Conservation (phyloP, 2,113 vertebrate species). For the Callopanchax toddi region DNA sequence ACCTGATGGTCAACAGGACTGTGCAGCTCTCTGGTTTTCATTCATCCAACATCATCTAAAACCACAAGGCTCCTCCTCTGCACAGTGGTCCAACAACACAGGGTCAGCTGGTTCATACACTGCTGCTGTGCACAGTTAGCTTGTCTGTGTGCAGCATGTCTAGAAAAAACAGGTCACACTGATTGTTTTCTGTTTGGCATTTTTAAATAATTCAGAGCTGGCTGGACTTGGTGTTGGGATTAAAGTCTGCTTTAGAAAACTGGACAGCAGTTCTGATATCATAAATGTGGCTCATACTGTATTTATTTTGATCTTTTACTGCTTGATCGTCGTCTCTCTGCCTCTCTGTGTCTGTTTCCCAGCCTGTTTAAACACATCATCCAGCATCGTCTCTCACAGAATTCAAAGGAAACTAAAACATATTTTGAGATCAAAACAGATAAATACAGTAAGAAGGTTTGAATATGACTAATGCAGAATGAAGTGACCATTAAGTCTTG, state of each 20-base stretch:
- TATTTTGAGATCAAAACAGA: not conserved
- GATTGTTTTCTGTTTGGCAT: not conserved
- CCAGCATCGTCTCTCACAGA: too few species aligned
- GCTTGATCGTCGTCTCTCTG: too few species aligned
- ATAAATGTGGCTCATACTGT: not conserved
- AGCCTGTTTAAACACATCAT: too few species aligned
- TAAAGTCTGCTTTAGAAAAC: too few species aligned
- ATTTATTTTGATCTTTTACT: too few species aligned
- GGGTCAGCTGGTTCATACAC: slow-evolving; percentile 26
- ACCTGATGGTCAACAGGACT: too few species aligned
- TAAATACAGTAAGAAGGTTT: too few species aligned
- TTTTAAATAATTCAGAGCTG: slow-evolving; percentile 4
- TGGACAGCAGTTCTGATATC: not conserved
- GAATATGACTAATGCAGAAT: too few species aligned
- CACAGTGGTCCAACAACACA: slow-evolving; percentile 17
- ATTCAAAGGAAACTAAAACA: too few species aligned
- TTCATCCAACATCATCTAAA: too few species aligned
- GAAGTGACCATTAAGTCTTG: too few species aligned
- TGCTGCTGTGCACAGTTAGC: slow-evolving; percentile 22
- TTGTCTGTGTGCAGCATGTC: slow-evolving; percentile 27
- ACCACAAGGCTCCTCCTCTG: not conserved
- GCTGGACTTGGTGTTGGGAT: not conserved
- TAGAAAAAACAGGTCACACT: slow-evolving; percentile 25
- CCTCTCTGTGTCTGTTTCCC: too few species aligned
- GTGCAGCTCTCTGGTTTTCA: not conserved